Base-by-base conservation (phyloP, 1,140 invertebrate genomes). In the Trachelipus rathkii region DNA sequence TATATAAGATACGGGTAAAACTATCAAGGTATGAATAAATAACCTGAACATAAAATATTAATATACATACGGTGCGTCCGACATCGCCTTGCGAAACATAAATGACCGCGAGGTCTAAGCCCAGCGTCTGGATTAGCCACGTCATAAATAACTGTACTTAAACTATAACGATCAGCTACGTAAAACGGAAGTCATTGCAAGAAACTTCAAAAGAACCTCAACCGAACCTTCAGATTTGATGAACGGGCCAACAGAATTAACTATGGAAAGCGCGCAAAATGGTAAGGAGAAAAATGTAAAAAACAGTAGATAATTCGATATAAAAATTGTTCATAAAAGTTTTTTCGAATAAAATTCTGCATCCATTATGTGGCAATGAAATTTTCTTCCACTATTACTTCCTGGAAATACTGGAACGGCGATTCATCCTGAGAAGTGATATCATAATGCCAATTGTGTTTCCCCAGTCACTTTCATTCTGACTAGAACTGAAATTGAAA, bases 401-500 rank as follows among this genome's bases (percentile, higher is more conserved):
- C 5, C 83, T 83, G 70, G 89, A 60, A 60, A 60, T 83, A 6
- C 83, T 83, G 70, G 89, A n/a, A n/a, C 11, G 8, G 19, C 1
- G 50, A 19, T 60, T 60, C 50, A 4, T 60, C 50, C 50, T 87
- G 0, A 96, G 83, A 53, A 88, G 86, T 68, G 92, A 91, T 33
- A 99, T 85, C 96, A 99, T 97, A 79, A 99, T 97, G 84, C n/a
- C 95, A 97, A 0, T 95, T 96, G 86, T 99, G 92, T n/a, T 86
- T 99, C 97, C 10, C 95, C 97, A n/a, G 97, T 99, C 73, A 99
- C 86, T 79, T 98, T 95, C n/a, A 86, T 98, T 99, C 7, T 91
- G 86, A 53, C 93, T 95, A 33, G 33, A 33, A 33, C 33, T 33
- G 6, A 33, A 33, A 33, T 33, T 33, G 33, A 33, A n/a, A 33